phyloP scores from a whole-genome alignment of 2,888 invertebrate species.

The Drosophila anceps region DNA sequence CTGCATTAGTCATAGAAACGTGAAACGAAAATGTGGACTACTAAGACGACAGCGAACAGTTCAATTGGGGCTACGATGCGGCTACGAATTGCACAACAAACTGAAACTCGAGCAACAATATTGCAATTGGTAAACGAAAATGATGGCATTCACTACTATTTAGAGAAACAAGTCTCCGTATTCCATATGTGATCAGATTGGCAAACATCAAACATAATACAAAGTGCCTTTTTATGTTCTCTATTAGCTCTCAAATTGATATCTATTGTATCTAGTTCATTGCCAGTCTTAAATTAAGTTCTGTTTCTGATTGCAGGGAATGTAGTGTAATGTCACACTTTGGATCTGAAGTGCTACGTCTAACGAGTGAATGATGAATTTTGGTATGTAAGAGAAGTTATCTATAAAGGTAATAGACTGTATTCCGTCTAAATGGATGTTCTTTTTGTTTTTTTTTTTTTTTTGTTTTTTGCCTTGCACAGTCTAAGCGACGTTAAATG shows the following conservation, averaged over 20 bases:
- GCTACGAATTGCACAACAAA: slow-evolving; percentile 48
- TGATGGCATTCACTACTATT: background rate
- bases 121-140: slow-evolving; percentile 30
- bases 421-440: background rate
- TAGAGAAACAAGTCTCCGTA: background rate
- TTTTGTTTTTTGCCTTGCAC: background rate
- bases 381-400: slow-evolving; percentile 30
- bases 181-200: background rate
- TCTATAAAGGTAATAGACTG: background rate
- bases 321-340: background rate
- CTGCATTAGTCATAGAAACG: slow-evolving; percentile 64
- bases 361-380: slow-evolving; percentile 1
- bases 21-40: slow-evolving; percentile 29
- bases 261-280: background rate
- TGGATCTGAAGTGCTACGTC: slow-evolving; percentile 1
- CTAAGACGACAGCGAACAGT: slow-evolving; percentile 34
- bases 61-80: slow-evolving; percentile 41
- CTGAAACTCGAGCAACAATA: slow-evolving; percentile 26
- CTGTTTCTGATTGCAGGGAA: slow-evolving; percentile 25
- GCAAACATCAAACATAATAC: too few species aligned
- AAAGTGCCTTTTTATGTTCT: background rate
- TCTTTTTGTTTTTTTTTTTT: background rate
- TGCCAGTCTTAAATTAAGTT: too few species aligned
- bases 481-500: slow-evolving; percentile 17
- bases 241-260: background rate